These are phyloP conservation scores for Yponomeuta cagnagella DNA, from an alignment of 2,888 invertebrate species.

Conservation along the genomic window DNA sequence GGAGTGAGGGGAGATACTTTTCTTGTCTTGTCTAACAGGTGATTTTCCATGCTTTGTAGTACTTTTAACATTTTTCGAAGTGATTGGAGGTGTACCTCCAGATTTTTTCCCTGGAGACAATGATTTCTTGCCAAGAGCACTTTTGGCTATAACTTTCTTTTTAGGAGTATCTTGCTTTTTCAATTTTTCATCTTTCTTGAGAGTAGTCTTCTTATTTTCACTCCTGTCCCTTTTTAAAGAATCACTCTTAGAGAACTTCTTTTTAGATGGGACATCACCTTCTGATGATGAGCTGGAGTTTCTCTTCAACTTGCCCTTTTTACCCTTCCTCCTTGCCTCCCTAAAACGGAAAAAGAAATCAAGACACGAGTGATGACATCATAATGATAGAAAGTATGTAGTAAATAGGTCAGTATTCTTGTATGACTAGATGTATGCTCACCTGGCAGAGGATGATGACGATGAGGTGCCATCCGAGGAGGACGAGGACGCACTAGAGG, in stretches of 20 bases:
- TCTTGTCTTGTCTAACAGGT: constrained; percentile 60
- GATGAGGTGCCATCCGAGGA: constrained; percentile 81
- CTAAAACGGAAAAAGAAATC: constrained; percentile 33
- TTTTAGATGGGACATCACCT: constrained; percentile 71
- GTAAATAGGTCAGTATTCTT: background rate
- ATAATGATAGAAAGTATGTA: background rate
- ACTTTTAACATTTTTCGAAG: constrained; percentile 58
- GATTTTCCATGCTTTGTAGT: constrained; percentile 63
- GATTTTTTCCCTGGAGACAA: constrained; percentile 70
- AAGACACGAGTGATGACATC: background rate
- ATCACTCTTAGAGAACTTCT: constrained; percentile 69
- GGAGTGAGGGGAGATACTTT: constrained; percentile 56
- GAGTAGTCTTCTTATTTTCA: constrained; percentile 56
- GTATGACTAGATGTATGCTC: constrained; percentile 16
- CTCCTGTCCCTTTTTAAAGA: constrained; percentile 56
- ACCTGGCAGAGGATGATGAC: constrained; percentile 76
- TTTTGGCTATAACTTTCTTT: constrained; percentile 53
- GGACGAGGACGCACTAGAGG: constrained; percentile 79
- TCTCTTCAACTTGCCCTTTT: constrained; percentile 73
- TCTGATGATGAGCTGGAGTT: constrained; percentile 81
- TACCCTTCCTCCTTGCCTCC: constrained; percentile 66
- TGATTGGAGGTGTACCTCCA: constrained; percentile 69
- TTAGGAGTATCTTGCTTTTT: constrained; percentile 58
- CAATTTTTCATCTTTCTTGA: constrained; percentile 62
- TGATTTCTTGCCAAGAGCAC: constrained; percentile 61